Percentiles rank a stretch among this genome's conserved stretches.
phyloP scores from a whole-genome alignment of 2,113 vertebrate genomes.

The Craseonycteris thonglongyai region DNA sequence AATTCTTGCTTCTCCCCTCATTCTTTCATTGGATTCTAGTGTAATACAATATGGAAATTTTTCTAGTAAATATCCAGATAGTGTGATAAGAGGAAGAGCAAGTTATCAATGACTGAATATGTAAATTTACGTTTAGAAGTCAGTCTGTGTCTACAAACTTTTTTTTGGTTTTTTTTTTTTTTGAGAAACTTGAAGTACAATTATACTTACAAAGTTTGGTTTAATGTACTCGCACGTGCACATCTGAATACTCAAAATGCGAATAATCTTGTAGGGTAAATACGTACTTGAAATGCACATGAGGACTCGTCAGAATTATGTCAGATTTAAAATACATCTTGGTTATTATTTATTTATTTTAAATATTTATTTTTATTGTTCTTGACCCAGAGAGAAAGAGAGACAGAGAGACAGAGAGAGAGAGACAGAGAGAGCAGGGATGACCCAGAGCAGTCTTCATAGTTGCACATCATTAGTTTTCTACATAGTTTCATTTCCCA shows the following conservation, averaged over 20 bases:
- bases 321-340: neutral
- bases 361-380: too few species aligned
- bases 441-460: too few species aligned
- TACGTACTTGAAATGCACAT: neutral
- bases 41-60: neutral
- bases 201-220: neutral
- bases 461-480: too few species aligned
- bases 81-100: neutral
- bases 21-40: neutral
- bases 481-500: too few species aligned
- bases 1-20: neutral
- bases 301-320: neutral
- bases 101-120: neutral
- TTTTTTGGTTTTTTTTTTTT: too few species aligned
- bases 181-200: neutral
- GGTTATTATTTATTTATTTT: neutral
- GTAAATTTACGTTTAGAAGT: neutral
- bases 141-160: neutral
- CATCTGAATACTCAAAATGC: neutral
- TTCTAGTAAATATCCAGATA: neutral
- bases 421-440: too few species aligned
- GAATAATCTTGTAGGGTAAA: constrained; percentile 27
- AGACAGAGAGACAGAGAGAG: too few species aligned
- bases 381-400: too few species aligned
- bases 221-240: neutral